Percentiles rank a stretch among this genome's conserved stretches.
phyloP scores from a whole-genome alignment of 2,797 vertebrate genomes.

The Sebastolobus altivelis region DNA sequence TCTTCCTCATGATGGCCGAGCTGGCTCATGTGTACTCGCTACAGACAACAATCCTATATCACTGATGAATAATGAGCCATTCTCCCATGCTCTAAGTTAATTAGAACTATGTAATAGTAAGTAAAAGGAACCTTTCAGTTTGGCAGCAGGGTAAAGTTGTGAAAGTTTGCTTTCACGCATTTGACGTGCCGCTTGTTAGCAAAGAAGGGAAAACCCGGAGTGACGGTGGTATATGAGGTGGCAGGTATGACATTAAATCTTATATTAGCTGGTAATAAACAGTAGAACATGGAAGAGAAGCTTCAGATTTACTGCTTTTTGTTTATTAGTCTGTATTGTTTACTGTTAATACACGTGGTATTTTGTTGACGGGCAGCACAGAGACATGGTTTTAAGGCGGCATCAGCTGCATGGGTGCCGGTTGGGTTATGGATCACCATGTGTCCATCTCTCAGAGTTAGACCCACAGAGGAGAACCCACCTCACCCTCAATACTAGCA shows the following conservation, averaged over 20 bases:
- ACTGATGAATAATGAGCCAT: constrained; percentile 11
- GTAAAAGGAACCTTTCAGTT: neutral
- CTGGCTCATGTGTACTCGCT: neutral
- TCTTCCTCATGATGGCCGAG: constrained; percentile 20
- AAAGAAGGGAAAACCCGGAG: neutral
- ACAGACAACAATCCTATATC: constrained; percentile 20
- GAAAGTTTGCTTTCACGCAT: neutral
- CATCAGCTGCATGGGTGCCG: neutral
- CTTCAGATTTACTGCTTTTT: neutral
- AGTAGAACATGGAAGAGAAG: neutral
- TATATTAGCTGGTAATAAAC: neutral
- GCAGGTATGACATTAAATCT: no score
- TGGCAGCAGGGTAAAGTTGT: neutral
- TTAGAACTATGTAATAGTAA: neutral
- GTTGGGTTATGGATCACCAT: neutral
- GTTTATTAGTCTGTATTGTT: neutral
- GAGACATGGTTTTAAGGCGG: neutral
- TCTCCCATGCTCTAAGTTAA: neutral
- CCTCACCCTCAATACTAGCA: neutral
- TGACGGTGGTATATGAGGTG: neutral
- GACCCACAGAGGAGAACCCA: neutral
- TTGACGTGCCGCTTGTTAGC: neutral
- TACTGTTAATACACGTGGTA: neutral
- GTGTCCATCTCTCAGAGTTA: neutral
- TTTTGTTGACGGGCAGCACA: neutral